Evolutionary conservation across 2,888 invertebrate species (phyloP).

Genomic region (Lathronympha strigana): DNA sequence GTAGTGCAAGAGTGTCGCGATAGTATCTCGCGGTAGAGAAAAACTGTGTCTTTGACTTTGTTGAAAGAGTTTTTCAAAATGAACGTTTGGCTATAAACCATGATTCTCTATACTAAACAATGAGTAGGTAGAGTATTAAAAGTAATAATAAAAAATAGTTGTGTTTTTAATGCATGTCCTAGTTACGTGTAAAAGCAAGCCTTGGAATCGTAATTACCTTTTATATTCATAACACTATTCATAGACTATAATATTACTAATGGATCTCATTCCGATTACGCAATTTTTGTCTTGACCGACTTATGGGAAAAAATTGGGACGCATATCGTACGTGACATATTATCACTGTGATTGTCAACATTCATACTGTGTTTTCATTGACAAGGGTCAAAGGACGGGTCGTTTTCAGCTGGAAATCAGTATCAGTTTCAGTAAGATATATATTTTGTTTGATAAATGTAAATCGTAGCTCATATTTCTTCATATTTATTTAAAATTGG

Average conservation of each 20-base stretch:
- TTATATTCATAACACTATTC: slow-evolving; percentile 47
- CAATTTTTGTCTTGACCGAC: slow-evolving; percentile 68
- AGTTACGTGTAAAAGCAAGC: slow-evolving; percentile 47
- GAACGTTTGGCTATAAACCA: too few species aligned
- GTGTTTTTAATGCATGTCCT: slow-evolving; percentile 22
- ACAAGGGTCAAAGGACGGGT: slow-evolving; percentile 31
- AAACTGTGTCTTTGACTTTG: too few species aligned
- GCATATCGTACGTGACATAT: slow-evolving; percentile 51
- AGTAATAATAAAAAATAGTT: not conserved
- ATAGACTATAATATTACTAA: slow-evolving; percentile 52
- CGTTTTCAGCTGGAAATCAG: slow-evolving; percentile 27
- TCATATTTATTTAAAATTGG: not conserved
- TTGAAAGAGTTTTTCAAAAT: too few species aligned
- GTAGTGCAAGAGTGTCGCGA: too few species aligned
- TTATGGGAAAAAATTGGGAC: slow-evolving; percentile 61
- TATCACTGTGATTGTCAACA: slow-evolving; percentile 39
- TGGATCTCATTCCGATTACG: slow-evolving; percentile 59
- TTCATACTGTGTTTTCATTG: slow-evolving; percentile 32
- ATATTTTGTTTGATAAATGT: not conserved
- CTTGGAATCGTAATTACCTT: slow-evolving; percentile 56
- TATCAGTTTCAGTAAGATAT: not conserved
- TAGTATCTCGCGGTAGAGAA: too few species aligned
- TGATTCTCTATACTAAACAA: too few species aligned
- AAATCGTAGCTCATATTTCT: not conserved
- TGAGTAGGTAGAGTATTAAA: not conserved